Evolutionary conservation across 2,113 vertebrate genomes (phyloP).

Genomic region (Benitochromis conjunctus): DNA sequence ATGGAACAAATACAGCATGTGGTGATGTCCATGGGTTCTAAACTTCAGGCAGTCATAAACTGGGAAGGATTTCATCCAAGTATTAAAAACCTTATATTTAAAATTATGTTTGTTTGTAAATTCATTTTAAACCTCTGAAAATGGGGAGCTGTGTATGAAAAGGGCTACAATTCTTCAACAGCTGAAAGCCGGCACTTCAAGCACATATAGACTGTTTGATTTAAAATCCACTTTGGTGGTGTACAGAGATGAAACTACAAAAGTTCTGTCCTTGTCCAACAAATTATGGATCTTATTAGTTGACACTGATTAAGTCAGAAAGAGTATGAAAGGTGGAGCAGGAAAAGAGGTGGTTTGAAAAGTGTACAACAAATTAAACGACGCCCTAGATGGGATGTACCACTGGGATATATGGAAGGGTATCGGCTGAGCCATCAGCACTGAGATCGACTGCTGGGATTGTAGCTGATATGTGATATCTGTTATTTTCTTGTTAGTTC

Average conservation of each 20-base stretch:
- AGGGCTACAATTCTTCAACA: not conserved
- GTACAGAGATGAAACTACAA: not conserved
- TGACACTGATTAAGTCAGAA: not conserved
- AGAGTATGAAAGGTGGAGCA: rapidly evolving
- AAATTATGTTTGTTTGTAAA: not conserved
- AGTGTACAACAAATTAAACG: not conserved
- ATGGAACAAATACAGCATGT: not conserved
- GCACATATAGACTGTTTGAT: no score
- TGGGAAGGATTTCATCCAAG: not conserved
- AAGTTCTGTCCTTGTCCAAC: not conserved
- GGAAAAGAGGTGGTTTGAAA: rapidly evolving
- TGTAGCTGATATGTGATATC: not conserved
- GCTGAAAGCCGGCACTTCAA: rapidly evolving
- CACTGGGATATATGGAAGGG: not conserved
- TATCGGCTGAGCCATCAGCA: not conserved
- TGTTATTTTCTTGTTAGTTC: not conserved
- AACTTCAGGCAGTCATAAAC: not conserved
- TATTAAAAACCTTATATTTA: not conserved
- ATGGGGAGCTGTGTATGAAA: not conserved
- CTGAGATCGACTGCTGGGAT: not conserved
- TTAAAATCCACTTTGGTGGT: not conserved
- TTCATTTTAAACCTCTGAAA: not conserved
- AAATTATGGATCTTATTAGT: not conserved
- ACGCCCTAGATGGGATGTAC: not conserved
- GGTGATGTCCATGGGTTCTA: not conserved